Percentiles rank a stretch among this genome's conserved stretches.
phyloP scores from a whole-genome alignment of 1,140 invertebrate species.

The Antheraea mylitta region DNA sequence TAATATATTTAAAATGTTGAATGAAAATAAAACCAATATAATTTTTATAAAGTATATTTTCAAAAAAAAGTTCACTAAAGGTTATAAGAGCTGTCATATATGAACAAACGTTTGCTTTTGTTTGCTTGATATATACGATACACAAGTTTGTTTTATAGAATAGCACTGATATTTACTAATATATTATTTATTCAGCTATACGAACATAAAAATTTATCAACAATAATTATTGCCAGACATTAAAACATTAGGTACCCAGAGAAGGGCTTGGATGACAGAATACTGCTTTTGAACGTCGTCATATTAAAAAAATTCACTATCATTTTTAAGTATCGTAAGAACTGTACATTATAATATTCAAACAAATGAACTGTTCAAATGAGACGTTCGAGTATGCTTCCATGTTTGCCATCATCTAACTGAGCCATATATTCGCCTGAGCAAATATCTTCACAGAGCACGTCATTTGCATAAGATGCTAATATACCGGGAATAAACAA shows the following conservation, averaged over 20 bases:
- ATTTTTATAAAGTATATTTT: background rate
- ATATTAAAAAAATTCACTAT: no score
- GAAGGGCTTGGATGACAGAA: background rate
- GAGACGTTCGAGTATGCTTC: no score
- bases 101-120: background rate
- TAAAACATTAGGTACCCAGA: background rate
- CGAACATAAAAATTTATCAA: background rate
- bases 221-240: background rate
- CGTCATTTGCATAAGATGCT: no score
- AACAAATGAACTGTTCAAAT: no score
- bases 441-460: no score
- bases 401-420: no score
- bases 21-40: background rate
- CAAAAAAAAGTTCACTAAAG: background rate
- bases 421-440: no score
- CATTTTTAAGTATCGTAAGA: no score
- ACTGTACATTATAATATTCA: no score
- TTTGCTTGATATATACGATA: background rate
- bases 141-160: background rate
- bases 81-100: conserved; percentile 4
- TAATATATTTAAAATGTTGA: background rate
- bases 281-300: background rate
- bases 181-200: background rate
- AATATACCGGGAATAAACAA: no score
- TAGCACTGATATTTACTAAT: background rate